phyloP scores from a whole-genome alignment of 2,113 vertebrate species.

The Malurus melanocephalus region DNA sequence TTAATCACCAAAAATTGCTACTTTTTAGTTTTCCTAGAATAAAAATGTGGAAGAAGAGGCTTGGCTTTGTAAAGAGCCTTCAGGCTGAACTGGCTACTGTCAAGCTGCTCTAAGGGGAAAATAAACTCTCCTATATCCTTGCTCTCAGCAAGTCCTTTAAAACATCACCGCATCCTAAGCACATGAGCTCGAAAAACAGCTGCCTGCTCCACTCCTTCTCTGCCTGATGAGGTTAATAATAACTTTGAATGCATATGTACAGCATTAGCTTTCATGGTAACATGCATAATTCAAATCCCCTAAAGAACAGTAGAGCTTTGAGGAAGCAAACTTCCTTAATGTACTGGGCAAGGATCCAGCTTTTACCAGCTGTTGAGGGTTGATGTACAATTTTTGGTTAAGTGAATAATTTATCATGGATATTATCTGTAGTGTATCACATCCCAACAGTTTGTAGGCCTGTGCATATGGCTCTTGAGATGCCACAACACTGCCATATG shows the following conservation, averaged over 20 bases:
- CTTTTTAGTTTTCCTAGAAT: neutral
- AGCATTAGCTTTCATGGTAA: slow-evolving; percentile 74
- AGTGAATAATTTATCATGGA: slow-evolving; percentile 75
- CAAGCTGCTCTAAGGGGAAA: neutral
- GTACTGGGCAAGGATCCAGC: slow-evolving; percentile 68
- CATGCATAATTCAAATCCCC: slow-evolving; percentile 74
- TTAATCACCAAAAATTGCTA: neutral
- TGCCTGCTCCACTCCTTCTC: slow-evolving; percentile 55
- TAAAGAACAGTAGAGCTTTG: slow-evolving; percentile 71
- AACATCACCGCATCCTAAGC: slow-evolving; percentile 30
- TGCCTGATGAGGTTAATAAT: slow-evolving; percentile 77
- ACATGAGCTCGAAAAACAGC: slow-evolving; percentile 58
- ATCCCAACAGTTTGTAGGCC: slow-evolving; percentile 64
- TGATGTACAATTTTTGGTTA: slow-evolving; percentile 75
- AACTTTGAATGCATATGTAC: slow-evolving; percentile 74
- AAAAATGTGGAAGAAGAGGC: neutral
- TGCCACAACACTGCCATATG: slow-evolving; percentile 70
- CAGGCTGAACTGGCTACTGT: neutral
- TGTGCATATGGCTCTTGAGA: slow-evolving; percentile 68
- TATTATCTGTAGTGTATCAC: slow-evolving; percentile 70
- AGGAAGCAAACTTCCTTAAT: slow-evolving; percentile 75
- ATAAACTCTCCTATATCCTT: neutral
- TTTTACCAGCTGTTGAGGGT: slow-evolving; percentile 70
- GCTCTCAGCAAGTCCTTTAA: slow-evolving; percentile 45
- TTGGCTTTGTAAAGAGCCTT: neutral